Percentiles rank a stretch among this genome's conserved stretches.
Conservation (phyloP, 2,888 invertebrate species). For the Phaedon cochleariae region DNA sequence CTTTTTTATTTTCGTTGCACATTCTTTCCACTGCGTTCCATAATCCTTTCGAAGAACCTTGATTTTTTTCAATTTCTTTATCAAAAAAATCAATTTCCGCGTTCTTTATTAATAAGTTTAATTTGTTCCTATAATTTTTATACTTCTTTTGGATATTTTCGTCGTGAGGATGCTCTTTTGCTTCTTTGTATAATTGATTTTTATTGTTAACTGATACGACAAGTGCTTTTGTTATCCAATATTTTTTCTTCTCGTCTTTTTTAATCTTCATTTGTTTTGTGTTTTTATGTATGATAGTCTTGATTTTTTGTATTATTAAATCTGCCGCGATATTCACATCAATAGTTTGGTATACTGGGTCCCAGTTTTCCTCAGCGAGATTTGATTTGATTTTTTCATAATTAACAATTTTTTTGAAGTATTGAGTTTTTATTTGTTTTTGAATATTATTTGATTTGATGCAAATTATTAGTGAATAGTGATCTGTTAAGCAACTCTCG, state of each 20-base stretch:
- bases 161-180: neutral
- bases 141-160: neutral
- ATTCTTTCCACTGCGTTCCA: neutral
- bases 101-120: neutral
- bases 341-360: neutral
- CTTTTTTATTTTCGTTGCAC: neutral
- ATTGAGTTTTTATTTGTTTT: neutral
- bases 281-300: neutral
- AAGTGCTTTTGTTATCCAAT: neutral
- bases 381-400: neutral
- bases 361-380: neutral
- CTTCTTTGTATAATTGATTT: neutral
- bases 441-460: neutral
- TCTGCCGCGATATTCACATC: neutral
- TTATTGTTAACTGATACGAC: too few species aligned
- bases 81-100: neutral
- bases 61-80: neutral
- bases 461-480: neutral
- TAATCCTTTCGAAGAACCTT: neutral
- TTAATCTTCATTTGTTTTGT: neutral
- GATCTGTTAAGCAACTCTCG: neutral
- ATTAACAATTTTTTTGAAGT: neutral
- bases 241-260: neutral
- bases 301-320: neutral
- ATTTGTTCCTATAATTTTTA: neutral